Conservation (phyloP, 2,113 vertebrate genomes). For the Thymallus thymallus region DNA sequence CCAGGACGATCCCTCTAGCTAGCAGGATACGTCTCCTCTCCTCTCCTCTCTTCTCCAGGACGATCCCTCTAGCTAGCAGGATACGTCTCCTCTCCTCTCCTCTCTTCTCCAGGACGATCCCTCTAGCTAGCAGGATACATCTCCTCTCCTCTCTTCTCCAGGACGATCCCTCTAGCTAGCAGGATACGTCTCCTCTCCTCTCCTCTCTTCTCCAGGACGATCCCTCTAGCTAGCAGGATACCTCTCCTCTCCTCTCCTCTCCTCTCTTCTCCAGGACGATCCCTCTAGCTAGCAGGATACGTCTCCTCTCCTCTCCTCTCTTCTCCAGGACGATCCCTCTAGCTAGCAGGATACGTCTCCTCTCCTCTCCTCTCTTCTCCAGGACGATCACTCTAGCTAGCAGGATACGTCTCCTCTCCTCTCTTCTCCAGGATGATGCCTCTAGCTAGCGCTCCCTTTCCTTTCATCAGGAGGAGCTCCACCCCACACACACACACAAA, state of each 20-base stretch:
- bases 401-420: constrained; percentile 51
- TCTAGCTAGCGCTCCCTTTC: constrained; percentile 45
- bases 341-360: constrained; percentile 58
- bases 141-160: constrained; percentile 43
- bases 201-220: constrained; percentile 45
- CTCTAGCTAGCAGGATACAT: constrained; percentile 58
- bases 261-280: constrained; percentile 49
- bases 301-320: constrained; percentile 48
- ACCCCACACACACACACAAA: constrained; percentile 8
- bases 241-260: no score
- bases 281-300: constrained; percentile 57
- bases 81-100: constrained; percentile 51
- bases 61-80: constrained; percentile 53
- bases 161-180: constrained; percentile 54
- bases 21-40: constrained; percentile 43
- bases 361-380: constrained; percentile 49
- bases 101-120: constrained; percentile 48
- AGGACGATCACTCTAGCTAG: constrained; percentile 54
- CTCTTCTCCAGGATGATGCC: constrained; percentile 47
- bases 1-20: constrained; percentile 60
- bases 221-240: constrained; percentile 49
- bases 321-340: constrained; percentile 46
- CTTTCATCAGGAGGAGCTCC: constrained; percentile 56
- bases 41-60: constrained; percentile 53
- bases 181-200: constrained; percentile 51